A percentile compares a stretch with the other conserved stretches of the same genome.
These are phyloP conservation scores for Malthinus seriepunctatus DNA, from an alignment of 2,888 invertebrate species.

Conservation along the genomic window DNA sequence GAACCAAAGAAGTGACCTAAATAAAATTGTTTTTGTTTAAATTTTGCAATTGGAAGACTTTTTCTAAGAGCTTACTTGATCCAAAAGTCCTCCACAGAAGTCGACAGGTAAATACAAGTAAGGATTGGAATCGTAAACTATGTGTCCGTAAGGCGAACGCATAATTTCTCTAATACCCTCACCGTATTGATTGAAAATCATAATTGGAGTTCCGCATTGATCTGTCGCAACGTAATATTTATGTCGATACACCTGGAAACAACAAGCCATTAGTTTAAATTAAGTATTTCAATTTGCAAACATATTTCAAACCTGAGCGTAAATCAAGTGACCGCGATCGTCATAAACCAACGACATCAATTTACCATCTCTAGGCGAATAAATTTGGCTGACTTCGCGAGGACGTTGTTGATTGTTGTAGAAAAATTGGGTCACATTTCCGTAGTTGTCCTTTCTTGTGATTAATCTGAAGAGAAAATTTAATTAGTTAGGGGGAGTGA, in stretches of 20 bases:
- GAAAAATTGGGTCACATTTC: slow-evolving; percentile 95
- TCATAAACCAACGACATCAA: slow-evolving; percentile 91
- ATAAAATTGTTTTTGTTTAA: slow-evolving; percentile 27
- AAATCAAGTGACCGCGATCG: slow-evolving; percentile 87
- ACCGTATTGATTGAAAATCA: slow-evolving; percentile 95
- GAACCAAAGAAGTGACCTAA: slow-evolving; percentile 82
- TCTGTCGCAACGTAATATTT: slow-evolving; percentile 94
- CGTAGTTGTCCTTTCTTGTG: slow-evolving; percentile 89
- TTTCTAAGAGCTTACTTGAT: slow-evolving; percentile 62
- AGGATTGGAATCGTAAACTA: slow-evolving; percentile 93
- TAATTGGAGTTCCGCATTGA: slow-evolving; percentile 91
- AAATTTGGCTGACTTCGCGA: slow-evolving; percentile 88
- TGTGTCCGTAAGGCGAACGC: slow-evolving; percentile 93
- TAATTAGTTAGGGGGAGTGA: slow-evolving; percentile 3
- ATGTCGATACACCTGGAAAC: slow-evolving; percentile 73
- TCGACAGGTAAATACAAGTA: slow-evolving; percentile 92
- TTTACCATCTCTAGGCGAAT: slow-evolving; percentile 90
- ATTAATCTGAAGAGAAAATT: slow-evolving; percentile 66
- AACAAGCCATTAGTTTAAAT: not conserved
- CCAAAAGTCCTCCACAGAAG: slow-evolving; percentile 91
- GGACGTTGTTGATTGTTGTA: slow-evolving; percentile 87
- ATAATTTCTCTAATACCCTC: slow-evolving; percentile 91
- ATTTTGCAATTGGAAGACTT: not conserved
- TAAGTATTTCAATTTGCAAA: not conserved
- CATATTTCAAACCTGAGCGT: slow-evolving; percentile 66